Percentiles rank a stretch among this genome's conserved stretches.
These are phyloP conservation scores for Cygnus olor DNA, from an alignment of 2,797 vertebrate genomes.

Conservation along the genomic window DNA sequence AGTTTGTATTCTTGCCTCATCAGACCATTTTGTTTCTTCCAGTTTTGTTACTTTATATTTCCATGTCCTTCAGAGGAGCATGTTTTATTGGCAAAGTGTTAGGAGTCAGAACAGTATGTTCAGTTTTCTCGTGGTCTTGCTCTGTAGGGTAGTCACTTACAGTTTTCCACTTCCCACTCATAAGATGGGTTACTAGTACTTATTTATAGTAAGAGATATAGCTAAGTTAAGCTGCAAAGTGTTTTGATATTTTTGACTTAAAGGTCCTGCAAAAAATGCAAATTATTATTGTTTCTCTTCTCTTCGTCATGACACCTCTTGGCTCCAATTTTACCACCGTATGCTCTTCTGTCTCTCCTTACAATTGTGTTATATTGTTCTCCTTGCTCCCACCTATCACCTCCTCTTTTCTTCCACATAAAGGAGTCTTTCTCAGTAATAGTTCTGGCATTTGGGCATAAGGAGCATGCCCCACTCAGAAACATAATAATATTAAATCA, in stretches of 20 bases:
- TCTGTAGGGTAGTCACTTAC: neutral
- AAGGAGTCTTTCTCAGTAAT: constrained; percentile 12
- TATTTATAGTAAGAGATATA: neutral
- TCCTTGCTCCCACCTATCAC: neutral
- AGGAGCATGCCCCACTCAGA: neutral
- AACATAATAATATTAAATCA: constrained; percentile 35
- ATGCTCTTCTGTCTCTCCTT: neutral
- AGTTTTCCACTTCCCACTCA: neutral
- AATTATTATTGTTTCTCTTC: constrained; percentile 23
- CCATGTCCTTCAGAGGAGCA: neutral
- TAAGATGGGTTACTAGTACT: neutral
- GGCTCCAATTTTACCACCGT: constrained; percentile 8
- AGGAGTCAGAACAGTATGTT: neutral
- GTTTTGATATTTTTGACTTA: constrained; percentile 10
- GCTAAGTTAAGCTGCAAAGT: neutral
- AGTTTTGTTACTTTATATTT: neutral
- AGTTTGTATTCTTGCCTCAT: neutral
- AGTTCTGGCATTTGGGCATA: constrained; percentile 12
- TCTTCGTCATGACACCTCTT: constrained; percentile 7
- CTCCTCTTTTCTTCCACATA: constrained; percentile 29
- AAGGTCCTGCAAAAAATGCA: constrained; percentile 14
- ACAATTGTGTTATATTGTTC: neutral
- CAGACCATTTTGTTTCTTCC: neutral
- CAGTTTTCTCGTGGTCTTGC: neutral
- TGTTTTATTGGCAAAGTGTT: neutral